phyloP scores from a whole-genome alignment of 2,113 vertebrate genomes.

The Eudyptes chrysolophus region DNA sequence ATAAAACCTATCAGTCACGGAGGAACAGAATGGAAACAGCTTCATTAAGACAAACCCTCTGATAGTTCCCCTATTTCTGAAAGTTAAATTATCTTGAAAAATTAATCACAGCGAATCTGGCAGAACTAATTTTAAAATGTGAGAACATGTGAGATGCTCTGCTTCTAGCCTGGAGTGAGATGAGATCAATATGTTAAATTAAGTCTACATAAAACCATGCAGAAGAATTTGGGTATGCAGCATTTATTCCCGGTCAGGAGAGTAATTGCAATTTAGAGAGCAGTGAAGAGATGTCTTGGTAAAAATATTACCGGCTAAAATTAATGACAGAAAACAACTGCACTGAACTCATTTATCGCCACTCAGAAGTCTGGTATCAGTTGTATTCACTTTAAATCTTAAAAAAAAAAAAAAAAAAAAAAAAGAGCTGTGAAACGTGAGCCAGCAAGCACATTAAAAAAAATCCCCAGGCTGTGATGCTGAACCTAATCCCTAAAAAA shows the following conservation, averaged over 20 bases:
- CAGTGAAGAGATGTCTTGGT: background rate
- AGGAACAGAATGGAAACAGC: conserved; percentile 13
- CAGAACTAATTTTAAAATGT: conserved; percentile 61
- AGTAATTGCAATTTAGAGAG: background rate
- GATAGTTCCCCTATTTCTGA: conserved; percentile 9
- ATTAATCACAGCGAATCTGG: conserved; percentile 41
- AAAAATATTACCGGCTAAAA: conserved; percentile 12
- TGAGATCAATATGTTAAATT: conserved; percentile 55
- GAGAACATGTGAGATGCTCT: conserved; percentile 37
- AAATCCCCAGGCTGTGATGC: background rate
- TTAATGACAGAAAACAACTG: background rate
- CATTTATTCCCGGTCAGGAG: background rate
- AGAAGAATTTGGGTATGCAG: conserved; percentile 15
- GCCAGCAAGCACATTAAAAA: background rate
- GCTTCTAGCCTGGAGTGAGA: conserved; percentile 40
- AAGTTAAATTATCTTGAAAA: conserved; percentile 58
- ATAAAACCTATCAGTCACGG: conserved; percentile 35
- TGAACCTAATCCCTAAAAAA: background rate
- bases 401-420: background rate
- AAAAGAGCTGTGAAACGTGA: background rate
- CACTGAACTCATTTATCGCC: background rate
- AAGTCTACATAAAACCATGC: conserved; percentile 30
- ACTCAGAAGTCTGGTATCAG: background rate
- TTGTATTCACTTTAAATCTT: background rate
- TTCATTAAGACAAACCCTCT: background rate